Evolutionary conservation across 2,113 vertebrate genomes (phyloP).

Genomic region (Clarias batrachus): DNA sequence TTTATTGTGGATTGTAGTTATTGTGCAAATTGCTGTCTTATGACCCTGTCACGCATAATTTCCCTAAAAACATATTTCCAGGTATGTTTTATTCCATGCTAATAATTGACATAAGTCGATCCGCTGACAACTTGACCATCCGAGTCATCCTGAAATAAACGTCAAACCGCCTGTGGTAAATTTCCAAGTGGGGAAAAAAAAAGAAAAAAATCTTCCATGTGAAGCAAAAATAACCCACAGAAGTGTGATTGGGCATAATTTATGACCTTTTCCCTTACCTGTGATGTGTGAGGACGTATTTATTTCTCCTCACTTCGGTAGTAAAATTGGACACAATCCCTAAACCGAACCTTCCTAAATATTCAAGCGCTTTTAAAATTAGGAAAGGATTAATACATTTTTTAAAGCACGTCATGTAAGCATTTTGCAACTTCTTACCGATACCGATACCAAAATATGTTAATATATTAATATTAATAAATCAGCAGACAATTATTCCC

Average conservation of each 20-base stretch:
- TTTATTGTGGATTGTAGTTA: no score
- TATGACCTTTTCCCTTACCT: neutral
- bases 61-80: neutral
- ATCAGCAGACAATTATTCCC: no score
- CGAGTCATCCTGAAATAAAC: neutral
- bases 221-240: neutral
- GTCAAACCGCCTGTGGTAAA: neutral
- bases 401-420: no score
- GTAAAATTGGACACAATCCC: neutral
- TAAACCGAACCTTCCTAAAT: neutral
- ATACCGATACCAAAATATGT: no score
- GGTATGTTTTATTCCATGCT: no score
- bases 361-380: neutral
- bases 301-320: neutral
- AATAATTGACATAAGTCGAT: neutral
- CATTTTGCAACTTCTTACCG: neutral
- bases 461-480: no score
- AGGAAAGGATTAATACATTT: no score
- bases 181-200: neutral
- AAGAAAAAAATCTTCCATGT: neutral
- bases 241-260: neutral
- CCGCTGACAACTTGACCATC: neutral
- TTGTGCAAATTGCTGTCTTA: no score
- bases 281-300: neutral
- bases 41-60: neutral